A percentile compares a stretch with the other conserved stretches of the same genome.
Evolutionary conservation across 2,113 vertebrate species (phyloP).

Genomic region (Lota lota): DNA sequence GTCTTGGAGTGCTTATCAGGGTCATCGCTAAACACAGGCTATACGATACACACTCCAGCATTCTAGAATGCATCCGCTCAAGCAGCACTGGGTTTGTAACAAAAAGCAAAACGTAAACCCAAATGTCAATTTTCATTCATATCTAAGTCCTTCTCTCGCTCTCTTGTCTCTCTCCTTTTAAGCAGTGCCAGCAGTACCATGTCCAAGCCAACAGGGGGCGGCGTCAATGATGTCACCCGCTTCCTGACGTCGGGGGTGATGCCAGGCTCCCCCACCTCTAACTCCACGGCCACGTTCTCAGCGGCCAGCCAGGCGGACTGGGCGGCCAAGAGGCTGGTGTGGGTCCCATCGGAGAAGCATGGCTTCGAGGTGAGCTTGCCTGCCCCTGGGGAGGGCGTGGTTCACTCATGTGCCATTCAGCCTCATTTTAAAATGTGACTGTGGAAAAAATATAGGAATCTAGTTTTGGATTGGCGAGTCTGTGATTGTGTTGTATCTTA

Average conservation of each 20-base stretch:
- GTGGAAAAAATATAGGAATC: neutral
- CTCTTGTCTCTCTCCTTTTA: constrained; percentile 8
- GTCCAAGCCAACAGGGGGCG: constrained; percentile 67
- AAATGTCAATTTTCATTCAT: neutral
- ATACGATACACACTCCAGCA: neutral
- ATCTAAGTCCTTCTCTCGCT: constrained; percentile 13
- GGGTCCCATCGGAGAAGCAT: constrained; percentile 81
- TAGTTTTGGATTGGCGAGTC: neutral
- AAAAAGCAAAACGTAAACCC: constrained; percentile 10
- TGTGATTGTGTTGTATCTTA: constrained; percentile 8
- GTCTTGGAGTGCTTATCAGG: constrained; percentile 39
- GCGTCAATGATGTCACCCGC: constrained; percentile 72
- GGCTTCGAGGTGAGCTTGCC: constrained; percentile 74
- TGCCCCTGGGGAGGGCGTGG: neutral
- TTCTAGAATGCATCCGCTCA: constrained; percentile 24
- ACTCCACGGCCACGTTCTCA: constrained; percentile 44
- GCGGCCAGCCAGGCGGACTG: constrained; percentile 79
- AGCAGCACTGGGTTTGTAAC: neutral
- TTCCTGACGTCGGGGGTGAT: constrained; percentile 66
- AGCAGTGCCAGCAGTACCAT: constrained; percentile 65
- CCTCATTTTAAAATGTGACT: neutral
- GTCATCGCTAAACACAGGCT: constrained; percentile 35
- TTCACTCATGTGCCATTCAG: neutral
- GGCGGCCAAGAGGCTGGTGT: constrained; percentile 79
- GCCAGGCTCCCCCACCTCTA: constrained; percentile 61